A percentile compares a stretch with the other conserved stretches of the same genome.
Conservation (phyloP, 2,113 vertebrate species). For the Chaenogobius annularis region DNA sequence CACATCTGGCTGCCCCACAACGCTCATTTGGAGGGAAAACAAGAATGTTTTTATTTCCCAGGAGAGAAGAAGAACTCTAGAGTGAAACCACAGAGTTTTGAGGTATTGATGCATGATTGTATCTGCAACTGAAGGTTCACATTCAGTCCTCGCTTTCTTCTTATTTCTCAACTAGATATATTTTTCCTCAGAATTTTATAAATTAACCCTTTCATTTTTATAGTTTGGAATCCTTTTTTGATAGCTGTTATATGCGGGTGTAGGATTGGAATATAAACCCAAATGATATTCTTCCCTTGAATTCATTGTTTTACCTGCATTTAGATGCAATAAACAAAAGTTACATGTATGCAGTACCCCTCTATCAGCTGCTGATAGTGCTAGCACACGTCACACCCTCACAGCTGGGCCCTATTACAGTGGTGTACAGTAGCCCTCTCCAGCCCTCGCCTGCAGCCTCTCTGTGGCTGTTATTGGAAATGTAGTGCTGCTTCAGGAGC, state of each 20-base stretch:
- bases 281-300: slow-evolving; percentile 11
- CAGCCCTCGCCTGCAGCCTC: slow-evolving; percentile 65
- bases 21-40: slow-evolving; percentile 75
- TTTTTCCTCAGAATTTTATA: background rate
- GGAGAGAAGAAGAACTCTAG: slow-evolving; percentile 67
- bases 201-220: background rate
- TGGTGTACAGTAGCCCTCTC: slow-evolving; percentile 69
- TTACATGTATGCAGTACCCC: slow-evolving; percentile 34
- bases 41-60: slow-evolving; percentile 79
- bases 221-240: background rate
- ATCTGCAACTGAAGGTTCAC: background rate
- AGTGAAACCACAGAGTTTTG: slow-evolving; percentile 66
- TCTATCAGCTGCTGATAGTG: slow-evolving; percentile 28
- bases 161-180: background rate
- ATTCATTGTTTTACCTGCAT: slow-evolving; percentile 34
- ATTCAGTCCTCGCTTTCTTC: background rate
- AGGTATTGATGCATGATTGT: slow-evolving; percentile 32
- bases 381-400: slow-evolving; percentile 37
- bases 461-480: slow-evolving; percentile 73
- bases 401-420: slow-evolving; percentile 73
- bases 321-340: slow-evolving; percentile 37
- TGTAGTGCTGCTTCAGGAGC: slow-evolving; percentile 64
- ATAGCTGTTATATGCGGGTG: background rate
- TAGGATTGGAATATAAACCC: background rate
- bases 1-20: slow-evolving; percentile 74